These are phyloP conservation scores for Artibeus jamaicensis DNA, from an alignment of 2,797 vertebrate genomes.

Conservation along the genomic window DNA sequence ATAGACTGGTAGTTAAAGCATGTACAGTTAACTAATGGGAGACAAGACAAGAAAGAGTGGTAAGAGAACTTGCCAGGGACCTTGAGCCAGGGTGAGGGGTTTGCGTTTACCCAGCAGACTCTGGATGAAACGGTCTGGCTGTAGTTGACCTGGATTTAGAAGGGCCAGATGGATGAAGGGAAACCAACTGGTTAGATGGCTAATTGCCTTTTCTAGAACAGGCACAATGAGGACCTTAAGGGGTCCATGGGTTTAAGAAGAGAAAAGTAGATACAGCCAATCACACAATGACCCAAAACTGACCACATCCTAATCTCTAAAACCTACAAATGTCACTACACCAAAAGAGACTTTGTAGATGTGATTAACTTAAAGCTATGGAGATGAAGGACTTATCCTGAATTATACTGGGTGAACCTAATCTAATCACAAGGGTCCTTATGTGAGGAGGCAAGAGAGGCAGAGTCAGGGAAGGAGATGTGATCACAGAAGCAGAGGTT, in stretches of 20 bases:
- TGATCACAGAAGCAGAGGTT: neutral
- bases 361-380: neutral
- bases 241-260: neutral
- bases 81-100: neutral
- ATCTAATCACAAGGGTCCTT: neutral
- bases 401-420: neutral
- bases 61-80: neutral
- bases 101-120: neutral
- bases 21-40: neutral
- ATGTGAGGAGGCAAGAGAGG: neutral
- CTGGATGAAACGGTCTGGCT: neutral
- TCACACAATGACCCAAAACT: neutral
- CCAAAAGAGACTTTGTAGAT: neutral
- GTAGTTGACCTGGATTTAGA: no score
- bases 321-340: neutral
- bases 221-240: neutral
- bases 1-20: neutral
- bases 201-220: neutral
- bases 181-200: fast-evolving
- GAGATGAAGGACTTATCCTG: neutral
- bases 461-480: neutral
- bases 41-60: neutral
- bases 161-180: neutral
- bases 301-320: neutral
- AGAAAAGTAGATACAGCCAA: neutral